Percentiles rank a stretch among this genome's conserved stretches.
Evolutionary conservation across 2,888 invertebrate species (phyloP).

Genomic region (Tineola bisselliella): DNA sequence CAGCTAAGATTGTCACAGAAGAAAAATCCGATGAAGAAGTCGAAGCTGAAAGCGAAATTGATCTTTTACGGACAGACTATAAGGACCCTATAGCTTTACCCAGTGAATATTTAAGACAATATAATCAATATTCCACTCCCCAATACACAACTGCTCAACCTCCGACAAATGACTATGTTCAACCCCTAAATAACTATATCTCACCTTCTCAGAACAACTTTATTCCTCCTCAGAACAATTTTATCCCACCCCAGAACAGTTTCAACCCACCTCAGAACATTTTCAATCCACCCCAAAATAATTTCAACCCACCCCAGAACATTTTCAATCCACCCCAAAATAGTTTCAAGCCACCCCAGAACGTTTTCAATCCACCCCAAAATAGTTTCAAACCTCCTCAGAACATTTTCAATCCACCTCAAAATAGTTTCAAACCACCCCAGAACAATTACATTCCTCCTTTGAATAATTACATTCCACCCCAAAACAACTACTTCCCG

Average conservation of each 20-base stretch:
- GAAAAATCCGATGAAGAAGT: constrained; percentile 9
- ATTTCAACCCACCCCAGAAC: constrained; percentile 19
- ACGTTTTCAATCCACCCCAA: constrained; percentile 21
- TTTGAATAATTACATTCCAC: constrained; percentile 21
- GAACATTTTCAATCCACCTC: constrained; percentile 21
- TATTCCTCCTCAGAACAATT: constrained; percentile 22
- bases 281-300: constrained; percentile 21
- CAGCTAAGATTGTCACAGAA: background rate
- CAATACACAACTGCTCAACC: constrained; percentile 16
- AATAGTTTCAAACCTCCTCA: constrained; percentile 20
- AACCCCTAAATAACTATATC: constrained; percentile 21
- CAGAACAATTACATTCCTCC: constrained; percentile 21
- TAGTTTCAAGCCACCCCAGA: constrained; percentile 21
- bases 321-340: constrained; percentile 22
- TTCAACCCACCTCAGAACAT: constrained; percentile 19
- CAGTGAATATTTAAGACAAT: background rate
- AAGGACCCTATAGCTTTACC: constrained; percentile 3
- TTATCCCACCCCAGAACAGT: constrained; percentile 21
- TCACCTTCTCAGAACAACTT: constrained; percentile 20
- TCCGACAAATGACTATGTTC: constrained; percentile 17
- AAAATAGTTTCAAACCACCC: constrained; percentile 18
- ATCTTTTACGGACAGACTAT: constrained; percentile 6
- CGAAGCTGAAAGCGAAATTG: background rate
- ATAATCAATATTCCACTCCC: background rate
- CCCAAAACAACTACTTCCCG: constrained; percentile 21